Evolutionary conservation across 2,113 vertebrate genomes (phyloP), one percentile per base, ranked within the genome.

Genomic region (Pygoscelis adeliae): DNA sequence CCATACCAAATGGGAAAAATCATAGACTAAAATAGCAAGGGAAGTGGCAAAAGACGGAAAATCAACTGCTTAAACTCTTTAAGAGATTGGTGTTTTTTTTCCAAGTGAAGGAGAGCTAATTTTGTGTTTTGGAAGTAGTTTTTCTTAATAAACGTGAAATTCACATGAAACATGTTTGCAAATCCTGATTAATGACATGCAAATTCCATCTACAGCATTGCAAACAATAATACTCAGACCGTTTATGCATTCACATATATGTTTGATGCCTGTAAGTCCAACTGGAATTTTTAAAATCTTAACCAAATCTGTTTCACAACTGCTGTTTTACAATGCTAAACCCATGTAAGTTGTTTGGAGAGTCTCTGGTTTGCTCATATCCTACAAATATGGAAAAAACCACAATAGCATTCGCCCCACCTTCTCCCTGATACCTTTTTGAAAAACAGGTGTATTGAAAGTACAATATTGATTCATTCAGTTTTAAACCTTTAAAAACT

Each of bases 361-460:
- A 19, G 58, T 53, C 47, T 63, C 18, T 85, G 49, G 10, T 82
- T 91, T 83, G 17, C 23, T 65, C 3, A 2, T 34, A 18, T 70
- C 13, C 15, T 89, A 32, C 46, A 88, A 62, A 58, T 50, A n/a
- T 47, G 10, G 19, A 7, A 34, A 55, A 88, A 83, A 50, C 1
- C 21, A 36, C 5, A 7, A 0, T 22, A 30, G 7, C 34, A 1
- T 70, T 88, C 4, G 4, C 11, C 10, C 5, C 14, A 9, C 15
- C 7, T 71, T 76, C 13, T 82, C 6, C 20, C 30, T 53, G 30
- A 55, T 29, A 30, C 2, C 8, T 46, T 52, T 88, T 62, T 53
- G 34, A 61, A 49, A 82, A 86, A 32, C 5, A 27, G 7, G 1
- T 56, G 6, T 84, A 11, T 36, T 87, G 21, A 19, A 77, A 87